Conservation (phyloP, 64 coral and sea anemone genomes). For the Stichodactyla helianthus region DNA sequence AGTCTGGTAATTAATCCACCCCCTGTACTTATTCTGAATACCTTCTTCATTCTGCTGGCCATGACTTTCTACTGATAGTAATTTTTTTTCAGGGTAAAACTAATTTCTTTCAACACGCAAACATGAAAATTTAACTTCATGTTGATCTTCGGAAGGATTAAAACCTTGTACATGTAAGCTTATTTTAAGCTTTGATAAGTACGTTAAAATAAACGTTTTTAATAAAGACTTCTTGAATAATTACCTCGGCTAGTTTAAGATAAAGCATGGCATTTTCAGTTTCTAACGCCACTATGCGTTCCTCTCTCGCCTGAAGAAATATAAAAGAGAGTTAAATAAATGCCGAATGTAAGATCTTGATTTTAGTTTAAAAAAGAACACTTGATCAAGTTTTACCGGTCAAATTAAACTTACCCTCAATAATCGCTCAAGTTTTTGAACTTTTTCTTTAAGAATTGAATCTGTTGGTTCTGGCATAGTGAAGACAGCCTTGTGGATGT, state of each 20-base stretch:
- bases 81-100: no score
- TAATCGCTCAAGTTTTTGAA: slow-evolving; percentile 92
- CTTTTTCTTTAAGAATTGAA: slow-evolving; percentile 72
- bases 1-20: no score
- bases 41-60: no score
- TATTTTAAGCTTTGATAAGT: no score
- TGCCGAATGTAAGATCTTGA: background rate
- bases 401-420: slow-evolving; percentile 55
- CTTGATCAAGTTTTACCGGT: background rate
- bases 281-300: slow-evolving; percentile 93
- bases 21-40: no score
- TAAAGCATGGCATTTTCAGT: slow-evolving; percentile 99
- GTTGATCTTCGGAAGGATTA: background rate
- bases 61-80: no score
- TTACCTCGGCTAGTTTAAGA: slow-evolving; percentile 94
- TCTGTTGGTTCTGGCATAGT: slow-evolving; percentile 80
- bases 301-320: slow-evolving; percentile 79
- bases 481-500: background rate
- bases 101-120: no score
- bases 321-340: background rate
- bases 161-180: background rate
- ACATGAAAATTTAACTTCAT: background rate
- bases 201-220: background rate
- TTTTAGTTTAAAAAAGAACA: background rate
- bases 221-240: background rate